phyloP scores from a whole-genome alignment of 2,113 vertebrate species.

The Cephalopterus ornatus region DNA sequence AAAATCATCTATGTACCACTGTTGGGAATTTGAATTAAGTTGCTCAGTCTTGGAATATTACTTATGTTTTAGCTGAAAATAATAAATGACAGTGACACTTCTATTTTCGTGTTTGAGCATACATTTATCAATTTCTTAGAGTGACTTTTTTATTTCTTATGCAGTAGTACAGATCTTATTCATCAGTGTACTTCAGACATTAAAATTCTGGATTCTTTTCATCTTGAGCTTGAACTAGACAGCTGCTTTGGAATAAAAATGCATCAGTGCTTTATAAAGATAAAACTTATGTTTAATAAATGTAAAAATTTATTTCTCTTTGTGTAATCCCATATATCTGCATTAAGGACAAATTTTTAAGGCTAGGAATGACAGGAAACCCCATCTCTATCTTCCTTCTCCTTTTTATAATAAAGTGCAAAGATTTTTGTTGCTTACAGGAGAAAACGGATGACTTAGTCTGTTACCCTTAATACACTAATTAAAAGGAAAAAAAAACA shows the following conservation, averaged over 20 bases:
- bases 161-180: neutral
- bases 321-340: neutral
- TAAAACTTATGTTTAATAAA: neutral
- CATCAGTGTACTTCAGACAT: neutral
- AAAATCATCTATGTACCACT: neutral
- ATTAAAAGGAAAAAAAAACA: neutral
- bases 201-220: neutral
- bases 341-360: neutral
- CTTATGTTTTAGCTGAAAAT: conserved; percentile 3
- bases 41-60: neutral
- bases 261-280: neutral
- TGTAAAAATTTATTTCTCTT: neutral
- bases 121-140: neutral
- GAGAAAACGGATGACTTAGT: neutral
- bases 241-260: neutral
- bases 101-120: conserved; percentile 24
- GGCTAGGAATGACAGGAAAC: neutral
- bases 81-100: neutral
- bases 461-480: neutral
- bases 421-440: neutral
- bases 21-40: neutral
- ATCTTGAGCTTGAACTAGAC: neutral
- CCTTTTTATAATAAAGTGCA: neutral
- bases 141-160: neutral
- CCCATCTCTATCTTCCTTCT: rapidly evolving